Evolutionary conservation across 2,888 invertebrate species (phyloP).

Genomic region (Polymixis lichenea): DNA sequence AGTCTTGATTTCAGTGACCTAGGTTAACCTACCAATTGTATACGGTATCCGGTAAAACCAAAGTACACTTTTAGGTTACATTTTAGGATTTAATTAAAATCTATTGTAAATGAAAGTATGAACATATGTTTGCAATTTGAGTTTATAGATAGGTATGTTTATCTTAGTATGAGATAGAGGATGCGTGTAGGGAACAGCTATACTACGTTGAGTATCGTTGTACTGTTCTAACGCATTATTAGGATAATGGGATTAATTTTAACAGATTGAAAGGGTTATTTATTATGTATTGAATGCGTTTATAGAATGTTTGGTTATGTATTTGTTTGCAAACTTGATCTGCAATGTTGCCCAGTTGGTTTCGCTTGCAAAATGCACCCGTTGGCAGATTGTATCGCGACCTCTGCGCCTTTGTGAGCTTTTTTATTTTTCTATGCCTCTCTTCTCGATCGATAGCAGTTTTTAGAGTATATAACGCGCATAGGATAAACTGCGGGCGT

Average conservation of each 20-base stretch:
- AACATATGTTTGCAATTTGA: slow-evolving; percentile 66
- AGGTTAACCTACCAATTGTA: slow-evolving; percentile 84
- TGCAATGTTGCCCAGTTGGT: slow-evolving; percentile 76
- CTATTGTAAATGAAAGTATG: slow-evolving; percentile 70
- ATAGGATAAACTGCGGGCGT: slow-evolving; percentile 69
- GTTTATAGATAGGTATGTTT: slow-evolving; percentile 54
- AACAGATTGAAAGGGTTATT: slow-evolving; percentile 68
- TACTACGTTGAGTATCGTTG: slow-evolving; percentile 72
- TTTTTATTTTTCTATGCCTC: slow-evolving; percentile 67
- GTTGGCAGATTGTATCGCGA: slow-evolving; percentile 75
- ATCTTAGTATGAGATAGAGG: slow-evolving; percentile 66
- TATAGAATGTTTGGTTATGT: slow-evolving; percentile 75
- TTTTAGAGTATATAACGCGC: slow-evolving; percentile 66
- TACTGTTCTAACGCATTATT: slow-evolving; percentile 72
- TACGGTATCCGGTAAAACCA: slow-evolving; percentile 78
- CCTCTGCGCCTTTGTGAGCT: slow-evolving; percentile 73
- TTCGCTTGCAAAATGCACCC: slow-evolving; percentile 74
- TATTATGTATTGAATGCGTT: slow-evolving; percentile 69
- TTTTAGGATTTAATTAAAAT: slow-evolving; percentile 70
- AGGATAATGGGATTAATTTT: slow-evolving; percentile 71
- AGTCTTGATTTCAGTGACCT: slow-evolving; percentile 86
- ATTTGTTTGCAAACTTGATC: slow-evolving; percentile 78
- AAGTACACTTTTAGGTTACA: slow-evolving; percentile 82
- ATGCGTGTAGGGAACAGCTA: slow-evolving; percentile 71
- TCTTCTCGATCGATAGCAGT: slow-evolving; percentile 75